Conservation (phyloP, 2,888 invertebrate genomes). For the Empis stercorea region DNA sequence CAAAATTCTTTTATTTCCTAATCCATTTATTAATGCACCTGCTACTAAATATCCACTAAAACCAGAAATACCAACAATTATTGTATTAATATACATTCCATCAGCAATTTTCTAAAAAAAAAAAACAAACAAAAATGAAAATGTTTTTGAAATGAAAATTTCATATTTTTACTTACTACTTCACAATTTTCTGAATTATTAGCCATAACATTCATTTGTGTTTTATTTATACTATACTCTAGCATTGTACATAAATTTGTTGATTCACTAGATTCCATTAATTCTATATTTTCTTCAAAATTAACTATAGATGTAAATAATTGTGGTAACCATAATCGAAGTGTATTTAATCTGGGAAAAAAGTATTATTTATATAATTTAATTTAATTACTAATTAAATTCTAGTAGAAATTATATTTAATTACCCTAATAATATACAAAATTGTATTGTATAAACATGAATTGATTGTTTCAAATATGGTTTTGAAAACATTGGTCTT, state of each 20-base stretch:
- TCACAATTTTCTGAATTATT: conserved; percentile 22
- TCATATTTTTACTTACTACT: conserved; percentile 28
- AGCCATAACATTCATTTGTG: conserved; percentile 16
- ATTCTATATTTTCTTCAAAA: conserved; percentile 26
- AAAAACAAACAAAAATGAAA: conserved; percentile 1
- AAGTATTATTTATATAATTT: neutral
- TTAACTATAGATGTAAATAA: conserved; percentile 58
- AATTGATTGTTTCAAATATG: conserved; percentile 45
- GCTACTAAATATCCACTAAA: conserved; percentile 50
- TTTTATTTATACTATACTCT: conserved; percentile 28
- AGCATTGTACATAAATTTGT: conserved; percentile 30
- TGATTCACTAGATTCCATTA: conserved; percentile 8
- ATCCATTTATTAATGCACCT: conserved; percentile 38
- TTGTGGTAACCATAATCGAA: conserved; percentile 78
- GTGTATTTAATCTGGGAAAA: conserved; percentile 59
- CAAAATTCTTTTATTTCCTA: conserved; percentile 42
- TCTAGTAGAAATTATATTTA: neutral
- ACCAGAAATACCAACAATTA: conserved; percentile 49
- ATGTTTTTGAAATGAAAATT: too few relatives aligned
- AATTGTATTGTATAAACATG: conserved; percentile 53
- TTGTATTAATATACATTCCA: conserved; percentile 55
- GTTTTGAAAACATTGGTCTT: conserved; percentile 49
- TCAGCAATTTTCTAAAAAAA: conserved; percentile 36
- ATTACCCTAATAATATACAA: conserved; percentile 52
- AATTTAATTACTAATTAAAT: neutral